These are phyloP conservation scores for Tragopan temminckii DNA, from an alignment of 2,797 vertebrate species.

Conservation along the genomic window DNA sequence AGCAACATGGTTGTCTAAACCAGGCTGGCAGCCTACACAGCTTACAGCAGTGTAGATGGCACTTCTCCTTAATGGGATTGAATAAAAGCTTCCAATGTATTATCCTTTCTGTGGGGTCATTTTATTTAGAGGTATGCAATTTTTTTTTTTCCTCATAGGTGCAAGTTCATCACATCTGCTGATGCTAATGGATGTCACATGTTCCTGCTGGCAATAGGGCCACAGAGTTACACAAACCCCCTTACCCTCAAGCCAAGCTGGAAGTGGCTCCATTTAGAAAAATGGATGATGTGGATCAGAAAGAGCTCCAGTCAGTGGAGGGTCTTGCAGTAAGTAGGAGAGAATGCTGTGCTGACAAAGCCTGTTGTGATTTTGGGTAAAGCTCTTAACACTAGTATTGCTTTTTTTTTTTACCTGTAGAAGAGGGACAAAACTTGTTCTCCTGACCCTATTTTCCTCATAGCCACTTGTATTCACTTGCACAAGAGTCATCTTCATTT, in stretches of 20 bases:
- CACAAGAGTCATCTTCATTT: not conserved
- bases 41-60: not conserved
- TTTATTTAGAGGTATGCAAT: not conserved
- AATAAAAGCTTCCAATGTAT: slow-evolving; percentile 20
- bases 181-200: not conserved
- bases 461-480: not conserved
- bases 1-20: not conserved
- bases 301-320: not conserved
- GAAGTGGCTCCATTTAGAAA: not conserved
- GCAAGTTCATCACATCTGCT: not conserved
- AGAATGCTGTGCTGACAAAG: not conserved
- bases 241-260: not conserved
- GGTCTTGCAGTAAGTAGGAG: not conserved
- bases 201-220: not conserved
- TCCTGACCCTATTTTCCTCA: not conserved
- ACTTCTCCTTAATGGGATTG: slow-evolving; percentile 33
- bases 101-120: not conserved
- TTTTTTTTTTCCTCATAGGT: not conserved
- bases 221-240: not conserved
- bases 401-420: not conserved
- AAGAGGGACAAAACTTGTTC: not conserved
- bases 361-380: not conserved
- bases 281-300: not conserved
- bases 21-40: not conserved
- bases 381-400: not conserved